A percentile compares a stretch with the other conserved stretches of the same genome.
phyloP scores from a whole-genome alignment of 2,113 vertebrate species.

The Otolemur garnettii region DNA sequence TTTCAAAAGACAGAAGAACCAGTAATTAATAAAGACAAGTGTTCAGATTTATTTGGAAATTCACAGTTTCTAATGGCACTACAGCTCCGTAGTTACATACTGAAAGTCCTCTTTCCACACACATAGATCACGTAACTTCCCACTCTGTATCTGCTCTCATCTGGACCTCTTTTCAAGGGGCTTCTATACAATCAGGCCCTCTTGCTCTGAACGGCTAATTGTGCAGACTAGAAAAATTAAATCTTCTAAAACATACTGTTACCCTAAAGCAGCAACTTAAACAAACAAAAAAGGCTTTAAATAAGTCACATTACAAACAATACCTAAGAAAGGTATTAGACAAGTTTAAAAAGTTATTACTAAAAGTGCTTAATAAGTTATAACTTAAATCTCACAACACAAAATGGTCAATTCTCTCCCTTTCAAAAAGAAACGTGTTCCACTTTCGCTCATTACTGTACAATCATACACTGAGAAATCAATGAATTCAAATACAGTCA shows the following conservation, averaged over 20 bases:
- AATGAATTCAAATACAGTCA: constrained; percentile 81
- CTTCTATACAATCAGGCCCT: constrained; percentile 72
- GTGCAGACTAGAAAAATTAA: constrained; percentile 86
- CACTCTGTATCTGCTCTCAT: constrained; percentile 64
- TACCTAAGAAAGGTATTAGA: constrained; percentile 91
- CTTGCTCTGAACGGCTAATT: constrained; percentile 88
- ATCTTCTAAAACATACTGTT: constrained; percentile 84
- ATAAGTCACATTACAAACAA: constrained; percentile 93
- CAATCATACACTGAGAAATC: constrained; percentile 80
- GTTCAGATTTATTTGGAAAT: constrained; percentile 99
- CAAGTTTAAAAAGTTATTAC: constrained; percentile 87
- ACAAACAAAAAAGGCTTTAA: constrained; percentile 85
- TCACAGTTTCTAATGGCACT: constrained; percentile 99
- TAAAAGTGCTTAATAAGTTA: constrained; percentile 96
- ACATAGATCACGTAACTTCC: constrained; percentile 77
- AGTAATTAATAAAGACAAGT: constrained; percentile 91
- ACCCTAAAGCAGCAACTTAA: constrained; percentile 89
- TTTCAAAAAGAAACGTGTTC: constrained; percentile 81
- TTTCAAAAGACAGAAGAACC: constrained; percentile 74
- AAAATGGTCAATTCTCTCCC: constrained; percentile 82
- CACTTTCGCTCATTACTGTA: constrained; percentile 80
- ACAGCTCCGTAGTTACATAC: constrained; percentile 95
- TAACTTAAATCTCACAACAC: constrained; percentile 88
- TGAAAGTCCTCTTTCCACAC: constrained; percentile 89
- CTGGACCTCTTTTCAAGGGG: constrained; percentile 79